These are phyloP conservation scores for Meleagris gallopavo DNA, from an alignment of 2,113 vertebrate genomes.

Conservation along the genomic window DNA sequence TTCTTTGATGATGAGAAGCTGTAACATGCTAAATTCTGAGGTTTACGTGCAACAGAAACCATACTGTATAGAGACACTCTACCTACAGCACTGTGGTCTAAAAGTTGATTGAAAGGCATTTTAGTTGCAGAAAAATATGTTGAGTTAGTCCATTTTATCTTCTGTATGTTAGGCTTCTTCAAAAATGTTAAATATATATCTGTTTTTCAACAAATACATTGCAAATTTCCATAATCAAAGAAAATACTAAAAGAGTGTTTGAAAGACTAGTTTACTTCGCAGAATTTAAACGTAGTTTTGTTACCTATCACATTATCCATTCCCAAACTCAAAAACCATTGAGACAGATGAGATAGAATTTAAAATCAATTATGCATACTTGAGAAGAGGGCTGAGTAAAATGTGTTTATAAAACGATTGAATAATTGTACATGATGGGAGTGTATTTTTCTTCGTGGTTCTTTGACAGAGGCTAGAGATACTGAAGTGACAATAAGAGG, in stretches of 20 bases:
- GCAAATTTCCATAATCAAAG: not conserved
- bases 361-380: not conserved
- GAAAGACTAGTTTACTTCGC: not conserved
- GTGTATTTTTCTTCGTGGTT: not conserved
- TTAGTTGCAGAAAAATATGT: constrained; percentile 62
- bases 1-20: constrained; percentile 72
- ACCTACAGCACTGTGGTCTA: constrained; percentile 69
- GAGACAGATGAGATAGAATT: not conserved
- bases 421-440: constrained; percentile 26
- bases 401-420: not conserved
- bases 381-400: not conserved
- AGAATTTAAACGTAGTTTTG: not conserved
- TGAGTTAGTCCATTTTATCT: constrained; percentile 35
- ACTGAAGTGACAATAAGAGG: not conserved
- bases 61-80: constrained; percentile 65
- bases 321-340: not conserved
- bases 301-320: not conserved
- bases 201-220: not conserved
- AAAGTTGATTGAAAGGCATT: constrained; percentile 70
- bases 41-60: constrained; percentile 74
- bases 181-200: not conserved
- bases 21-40: constrained; percentile 72
- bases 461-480: not conserved
- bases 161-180: constrained; percentile 40
- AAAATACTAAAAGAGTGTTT: not conserved